Percentiles rank a stretch among this genome's conserved stretches.
These are phyloP conservation scores for Dendrocopos noguchii DNA, from an alignment of 2,113 vertebrate species.

Conservation along the genomic window DNA sequence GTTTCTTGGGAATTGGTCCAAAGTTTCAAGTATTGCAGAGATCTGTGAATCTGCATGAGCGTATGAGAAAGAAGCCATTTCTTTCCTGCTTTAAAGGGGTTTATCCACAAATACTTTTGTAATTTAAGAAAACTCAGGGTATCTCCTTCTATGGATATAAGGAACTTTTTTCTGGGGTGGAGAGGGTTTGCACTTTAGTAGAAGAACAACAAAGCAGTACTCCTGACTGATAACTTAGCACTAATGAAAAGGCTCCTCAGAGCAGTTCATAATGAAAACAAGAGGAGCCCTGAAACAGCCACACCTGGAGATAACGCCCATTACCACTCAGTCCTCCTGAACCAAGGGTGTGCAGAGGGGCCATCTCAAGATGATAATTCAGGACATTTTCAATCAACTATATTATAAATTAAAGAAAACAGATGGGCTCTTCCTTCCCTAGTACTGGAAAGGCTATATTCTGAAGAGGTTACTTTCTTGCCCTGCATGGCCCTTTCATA, in stretches of 20 bases:
- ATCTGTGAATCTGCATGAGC: neutral
- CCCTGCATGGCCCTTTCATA: neutral
- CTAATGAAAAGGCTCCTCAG: neutral
- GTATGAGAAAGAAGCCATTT: neutral
- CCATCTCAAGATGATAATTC: neutral
- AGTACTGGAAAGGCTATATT: neutral
- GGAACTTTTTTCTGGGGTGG: neutral
- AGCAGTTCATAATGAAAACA: neutral
- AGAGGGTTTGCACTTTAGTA: neutral
- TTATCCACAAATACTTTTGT: neutral
- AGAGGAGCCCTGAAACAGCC: neutral
- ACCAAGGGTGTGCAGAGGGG: neutral
- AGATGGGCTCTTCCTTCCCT: neutral
- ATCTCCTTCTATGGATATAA: neutral
- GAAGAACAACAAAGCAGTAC: neutral
- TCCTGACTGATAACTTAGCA: neutral
- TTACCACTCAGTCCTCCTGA: neutral
- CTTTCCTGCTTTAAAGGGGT: neutral
- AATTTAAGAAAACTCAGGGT: neutral
- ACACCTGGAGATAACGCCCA: neutral
- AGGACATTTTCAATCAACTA: neutral
- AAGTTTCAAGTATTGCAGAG: neutral
- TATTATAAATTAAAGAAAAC: neutral
- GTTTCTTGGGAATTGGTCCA: slow-evolving; percentile 34
- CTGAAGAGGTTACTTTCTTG: neutral